Evolutionary conservation across 2,797 vertebrate species (phyloP).

Genomic region (Florisuga fusca): DNA sequence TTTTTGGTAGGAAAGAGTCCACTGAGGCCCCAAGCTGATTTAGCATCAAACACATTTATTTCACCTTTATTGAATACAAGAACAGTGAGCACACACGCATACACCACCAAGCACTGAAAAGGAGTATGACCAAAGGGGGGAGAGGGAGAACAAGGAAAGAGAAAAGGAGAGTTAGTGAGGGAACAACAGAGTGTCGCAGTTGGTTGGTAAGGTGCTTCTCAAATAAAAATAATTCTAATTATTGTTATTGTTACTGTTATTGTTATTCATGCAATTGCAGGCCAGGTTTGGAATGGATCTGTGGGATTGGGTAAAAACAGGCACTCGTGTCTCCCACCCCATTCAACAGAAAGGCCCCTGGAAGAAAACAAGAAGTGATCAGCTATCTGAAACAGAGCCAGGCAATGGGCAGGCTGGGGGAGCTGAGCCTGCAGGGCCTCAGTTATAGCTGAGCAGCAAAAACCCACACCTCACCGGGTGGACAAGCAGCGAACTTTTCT

Average conservation of each 20-base stretch:
- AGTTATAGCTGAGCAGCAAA: slow-evolving; percentile 5
- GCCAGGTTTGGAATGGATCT: slow-evolving; percentile 79
- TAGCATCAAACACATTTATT: slow-evolving; percentile 92
- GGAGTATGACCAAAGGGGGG: slow-evolving; percentile 61
- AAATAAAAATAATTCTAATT: slow-evolving; percentile 68
- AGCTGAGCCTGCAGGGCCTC: neutral
- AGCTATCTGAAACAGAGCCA: neutral
- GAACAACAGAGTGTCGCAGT: slow-evolving; percentile 75
- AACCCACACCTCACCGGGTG: neutral
- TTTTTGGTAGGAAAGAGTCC: neutral
- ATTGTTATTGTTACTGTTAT: slow-evolving; percentile 67
- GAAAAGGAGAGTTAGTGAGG: slow-evolving; percentile 71
- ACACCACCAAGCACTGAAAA: slow-evolving; percentile 91
- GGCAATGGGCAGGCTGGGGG: neutral
- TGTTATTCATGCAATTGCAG: slow-evolving; percentile 81
- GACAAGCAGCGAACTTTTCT: neutral
- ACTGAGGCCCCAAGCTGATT: slow-evolving; percentile 12
- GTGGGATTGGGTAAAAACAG: slow-evolving; percentile 73
- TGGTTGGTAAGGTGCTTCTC: slow-evolving; percentile 81
- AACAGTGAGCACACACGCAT: slow-evolving; percentile 96
- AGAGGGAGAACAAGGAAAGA: slow-evolving; percentile 80
- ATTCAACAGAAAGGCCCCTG: slow-evolving; percentile 65
- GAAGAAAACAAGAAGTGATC: slow-evolving; percentile 39
- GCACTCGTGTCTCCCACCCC: slow-evolving; percentile 71
- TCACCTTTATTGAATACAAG: slow-evolving; percentile 95